Conservation (phyloP, 2,113 vertebrate species). For the Halcyon malimbica region DNA sequence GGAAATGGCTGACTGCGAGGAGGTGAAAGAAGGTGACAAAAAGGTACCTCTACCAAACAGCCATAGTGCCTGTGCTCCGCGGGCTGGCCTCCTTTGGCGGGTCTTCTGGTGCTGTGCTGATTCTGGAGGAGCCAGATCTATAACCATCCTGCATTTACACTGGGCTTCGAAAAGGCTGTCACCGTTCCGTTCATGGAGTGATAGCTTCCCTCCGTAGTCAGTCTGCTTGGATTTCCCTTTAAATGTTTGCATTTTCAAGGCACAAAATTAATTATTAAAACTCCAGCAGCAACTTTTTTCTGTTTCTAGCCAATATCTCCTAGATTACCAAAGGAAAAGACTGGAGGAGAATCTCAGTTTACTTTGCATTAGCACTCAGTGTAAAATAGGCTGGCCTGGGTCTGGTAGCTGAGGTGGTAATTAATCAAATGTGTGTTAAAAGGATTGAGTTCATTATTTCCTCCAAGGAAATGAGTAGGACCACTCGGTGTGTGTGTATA, state of each 20-base stretch:
- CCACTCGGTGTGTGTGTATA: background rate
- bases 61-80: too few species aligned
- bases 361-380: background rate
- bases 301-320: background rate
- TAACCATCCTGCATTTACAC: background rate
- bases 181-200: rapidly evolving
- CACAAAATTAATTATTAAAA: background rate
- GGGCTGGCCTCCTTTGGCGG: background rate
- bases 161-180: background rate
- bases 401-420: background rate
- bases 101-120: background rate
- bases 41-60: slow-evolving; percentile 61
- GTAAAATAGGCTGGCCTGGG: background rate
- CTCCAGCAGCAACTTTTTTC: background rate
- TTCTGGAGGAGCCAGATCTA: background rate
- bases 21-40: slow-evolving; percentile 72
- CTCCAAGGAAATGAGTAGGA: background rate
- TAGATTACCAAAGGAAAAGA: background rate
- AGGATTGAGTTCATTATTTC: background rate
- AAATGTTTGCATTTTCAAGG: background rate
- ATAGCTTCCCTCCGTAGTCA: background rate
- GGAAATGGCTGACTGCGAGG: slow-evolving; percentile 75
- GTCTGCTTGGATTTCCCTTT: background rate
- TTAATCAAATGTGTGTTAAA: background rate
- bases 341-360: background rate